Base-by-base conservation (phyloP, 2,797 vertebrate genomes). In the Gila robusta region DNA sequence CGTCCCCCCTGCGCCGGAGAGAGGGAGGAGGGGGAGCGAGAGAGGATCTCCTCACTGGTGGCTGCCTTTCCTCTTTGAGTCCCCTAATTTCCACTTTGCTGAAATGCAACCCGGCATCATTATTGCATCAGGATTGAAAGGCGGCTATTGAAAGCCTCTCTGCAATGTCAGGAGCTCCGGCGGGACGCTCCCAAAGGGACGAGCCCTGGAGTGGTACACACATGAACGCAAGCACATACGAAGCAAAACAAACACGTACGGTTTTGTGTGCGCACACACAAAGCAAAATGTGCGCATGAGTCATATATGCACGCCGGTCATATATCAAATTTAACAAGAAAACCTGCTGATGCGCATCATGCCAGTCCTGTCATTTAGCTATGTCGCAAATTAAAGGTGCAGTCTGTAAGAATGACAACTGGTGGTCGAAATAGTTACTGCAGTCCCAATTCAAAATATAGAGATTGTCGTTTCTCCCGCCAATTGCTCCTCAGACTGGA, bases 81-180 rank as follows among this genome's bases (percentile, higher is more conserved):
- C 82, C 69, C 79, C 52, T 85, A 84, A 88, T 90, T 89, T 87
- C 85, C 88, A 77, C 79, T 89, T 87, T 83, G 81, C 89, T 89
- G 86, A 88, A 90, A 88, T 81, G 79, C 91, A 92, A 89, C 86
- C 81, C 89, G 90, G 91, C 93, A 93, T 95, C 94, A 95, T 93
- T 94, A 91, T 94, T 95, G 94, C 94, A 94, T 94, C 94, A 94
- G 90, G 87, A 89, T 88, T 87, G 91, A 93, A 91, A 93, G 12
- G 72, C 54, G 23, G 66, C 81, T 82, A 79, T 81, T 79, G 79
- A 89, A 85, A 95, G 93, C 91, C 91, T 91, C 85, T 91, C 87
- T 85, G 86, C 92, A 87, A 92, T 90, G 77, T 72, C 72, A 72
- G 32, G 23, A 59, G 81, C 44, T 76, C 26, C 26, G 17, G 17